Base-by-base conservation (phyloP, 2,113 vertebrate species). In the Ictalurus furcatus region DNA sequence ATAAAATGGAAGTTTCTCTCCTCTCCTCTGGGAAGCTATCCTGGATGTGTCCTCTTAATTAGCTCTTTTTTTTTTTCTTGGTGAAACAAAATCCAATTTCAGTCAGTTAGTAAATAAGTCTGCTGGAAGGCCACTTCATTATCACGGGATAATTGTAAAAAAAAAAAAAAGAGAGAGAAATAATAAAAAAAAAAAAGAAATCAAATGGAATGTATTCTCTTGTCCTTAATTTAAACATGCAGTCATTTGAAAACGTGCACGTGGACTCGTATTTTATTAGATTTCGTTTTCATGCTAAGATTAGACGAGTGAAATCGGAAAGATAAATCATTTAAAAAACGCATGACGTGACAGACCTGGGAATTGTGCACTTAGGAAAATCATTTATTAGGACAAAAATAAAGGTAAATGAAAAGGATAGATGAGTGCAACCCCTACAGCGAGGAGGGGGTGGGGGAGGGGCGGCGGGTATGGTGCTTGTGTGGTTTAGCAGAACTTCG, bases 101-200 rank as follows among this genome's bases (percentile, higher is more conserved):
- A 88, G 87, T 86, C 88, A 69, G 67, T 90, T 89, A 73, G 90
- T 90, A 91, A 92, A 86, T 89, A 90, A 86, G 54, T 63, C 63
- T 54, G 61, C 84, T 78, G 17, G 59, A 89, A 91, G 52, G 88
- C 58, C 85, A 76, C 81, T 92, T 91, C 82, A 91, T 87, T 89
- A 90, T 82, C 83, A 86, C 14, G 73, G 40, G 87, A 85, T 86
- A 90, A 89, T 89, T 89, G 76, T 86, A 81, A 89, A 88, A 76
- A 8, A 54, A 63, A 85, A 48, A 78, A 79, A 48, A 4, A 44
- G 40, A 4, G 40, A 48, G 6, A 48, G 44, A 48, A 48, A 48
- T 48, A 52, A 52, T n/a, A 52, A 11, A 52, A 9, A 12, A 81
- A 9, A 11, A 84, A 69, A 8, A 63, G 30, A 85, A 48, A 84